Evolutionary conservation across 2,888 invertebrate species (phyloP), one percentile per base, ranked within the genome.

Genomic region (Pristionchus exspectatus): DNA sequence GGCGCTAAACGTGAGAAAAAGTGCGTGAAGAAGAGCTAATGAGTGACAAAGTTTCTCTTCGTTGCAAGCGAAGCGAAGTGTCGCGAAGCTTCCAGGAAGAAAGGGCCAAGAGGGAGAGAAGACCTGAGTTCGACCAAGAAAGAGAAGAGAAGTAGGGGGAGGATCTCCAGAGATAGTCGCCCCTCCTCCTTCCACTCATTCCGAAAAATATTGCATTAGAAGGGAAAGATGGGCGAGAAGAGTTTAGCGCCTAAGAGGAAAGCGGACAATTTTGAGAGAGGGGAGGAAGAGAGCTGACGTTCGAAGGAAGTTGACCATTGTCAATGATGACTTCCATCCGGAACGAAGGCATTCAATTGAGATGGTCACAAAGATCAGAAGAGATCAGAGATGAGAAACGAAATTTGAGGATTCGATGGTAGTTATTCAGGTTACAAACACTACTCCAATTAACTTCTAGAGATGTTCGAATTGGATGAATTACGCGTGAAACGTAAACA

Each of bases 131-230:
- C 69, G 10, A 27, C 14, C 27, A n/a, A n/a, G 27, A 74, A 38
- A 77, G 44, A 44, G 77, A 77, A 38, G 77, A 44, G 77, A 77
- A 27, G n/a, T n/a, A n/a, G 27, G 77, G 2, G 38, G 38, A 21
- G 38, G 33, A 74, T 18, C 30, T 38, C 38, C 44, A 2, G 38
- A 77, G 77, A 77, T 38, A 77, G 77, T 18, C 77, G 30, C n/a
- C 74, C 77, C 77, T 77, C 50, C 77, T n/a, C 44, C 50, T 74
- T 74, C 74, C 38, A 74, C 74, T 74, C 33, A 74, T 74, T 30
- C 50, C 77, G 5, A 44, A 50, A 44, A 77, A n/a, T 44, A 38
- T 77, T 24, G 77, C 72, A 72, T 72, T 72, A 72, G 77, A 30
- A 33, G 24, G 24, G n/a, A 44, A 44, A 50, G 44, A n/a, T 33